Conservation (phyloP, 2,113 vertebrate species). For the Osmerus mordax region DNA sequence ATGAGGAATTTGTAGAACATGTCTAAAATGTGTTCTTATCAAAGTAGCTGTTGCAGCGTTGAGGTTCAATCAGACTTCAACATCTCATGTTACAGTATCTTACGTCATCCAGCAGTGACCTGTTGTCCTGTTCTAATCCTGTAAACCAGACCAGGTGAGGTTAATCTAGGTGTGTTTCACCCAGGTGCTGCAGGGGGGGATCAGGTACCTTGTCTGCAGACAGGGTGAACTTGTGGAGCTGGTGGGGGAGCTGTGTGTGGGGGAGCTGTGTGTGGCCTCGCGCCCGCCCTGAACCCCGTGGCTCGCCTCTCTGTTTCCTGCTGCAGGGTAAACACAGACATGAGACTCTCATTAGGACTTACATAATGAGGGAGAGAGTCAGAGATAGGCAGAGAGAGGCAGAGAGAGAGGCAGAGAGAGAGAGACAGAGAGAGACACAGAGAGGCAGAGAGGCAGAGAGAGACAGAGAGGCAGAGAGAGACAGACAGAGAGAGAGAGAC, state of each 20-base stretch:
- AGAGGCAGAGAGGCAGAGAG: no score
- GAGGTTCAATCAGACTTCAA: background rate
- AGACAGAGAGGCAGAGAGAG: no score
- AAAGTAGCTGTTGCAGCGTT: background rate
- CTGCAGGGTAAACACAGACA: constrained; percentile 60
- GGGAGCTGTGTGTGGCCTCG: constrained; percentile 60
- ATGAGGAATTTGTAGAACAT: background rate
- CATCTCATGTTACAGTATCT: no score
- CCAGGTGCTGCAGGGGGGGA: background rate
- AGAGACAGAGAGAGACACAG: no score
- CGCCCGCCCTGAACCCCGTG: constrained; percentile 8
- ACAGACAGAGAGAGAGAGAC: background rate
- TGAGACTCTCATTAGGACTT: constrained; percentile 62
- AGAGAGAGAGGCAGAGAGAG: no score
- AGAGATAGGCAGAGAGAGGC: no score
- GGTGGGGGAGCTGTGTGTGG: constrained; percentile 61
- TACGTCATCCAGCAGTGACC: no score
- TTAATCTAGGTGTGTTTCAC: background rate
- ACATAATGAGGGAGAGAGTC: constrained; percentile 39
- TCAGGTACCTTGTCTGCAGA: constrained; percentile 74
- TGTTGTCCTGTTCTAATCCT: no score
- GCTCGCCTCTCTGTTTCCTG: constrained; percentile 52
- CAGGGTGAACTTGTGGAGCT: constrained; percentile 75
- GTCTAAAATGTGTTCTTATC: background rate
- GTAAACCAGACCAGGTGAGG: no score